These are phyloP conservation scores for Pseudanteris insignis DNA, from an alignment of 2,888 invertebrate species.

Conservation along the genomic window DNA sequence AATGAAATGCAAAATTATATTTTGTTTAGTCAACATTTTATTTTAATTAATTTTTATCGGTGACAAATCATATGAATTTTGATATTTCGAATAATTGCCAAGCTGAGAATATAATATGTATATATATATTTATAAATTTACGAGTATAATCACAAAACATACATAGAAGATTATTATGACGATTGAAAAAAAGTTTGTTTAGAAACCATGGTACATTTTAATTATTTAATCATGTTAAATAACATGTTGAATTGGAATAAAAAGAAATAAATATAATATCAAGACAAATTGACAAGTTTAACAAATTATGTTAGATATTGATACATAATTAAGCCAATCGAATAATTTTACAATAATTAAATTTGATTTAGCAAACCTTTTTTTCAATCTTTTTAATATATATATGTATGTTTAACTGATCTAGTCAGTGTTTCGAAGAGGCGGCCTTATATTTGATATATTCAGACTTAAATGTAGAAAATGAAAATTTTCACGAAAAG, in stretches of 20 bases:
- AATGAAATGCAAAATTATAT: too few relatives aligned
- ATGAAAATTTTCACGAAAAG: constrained; percentile 19
- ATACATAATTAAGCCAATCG: too few relatives aligned
- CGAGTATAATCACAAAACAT: constrained; percentile 15
- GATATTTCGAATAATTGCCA: constrained; percentile 45
- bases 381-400: constrained; percentile 1
- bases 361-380: constrained; percentile 1
- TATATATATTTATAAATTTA: constrained; percentile 10
- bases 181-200: constrained; percentile 26
- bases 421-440: constrained; percentile 67
- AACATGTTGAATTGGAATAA: neutral
- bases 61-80: constrained; percentile 41
- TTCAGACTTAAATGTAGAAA: constrained; percentile 43
- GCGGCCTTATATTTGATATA: constrained; percentile 67
- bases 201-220: too few relatives aligned
- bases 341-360: too few relatives aligned
- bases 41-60: constrained; percentile 56
- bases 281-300: too few relatives aligned
- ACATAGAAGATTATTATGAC: constrained; percentile 7
- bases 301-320: too few relatives aligned
- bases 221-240: neutral
- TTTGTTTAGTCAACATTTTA: constrained; percentile 59
- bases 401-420: constrained; percentile 59
- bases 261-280: neutral
- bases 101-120: constrained; percentile 27